Conservation (phyloP, 2,888 invertebrate genomes). For the Aromia moschata region DNA sequence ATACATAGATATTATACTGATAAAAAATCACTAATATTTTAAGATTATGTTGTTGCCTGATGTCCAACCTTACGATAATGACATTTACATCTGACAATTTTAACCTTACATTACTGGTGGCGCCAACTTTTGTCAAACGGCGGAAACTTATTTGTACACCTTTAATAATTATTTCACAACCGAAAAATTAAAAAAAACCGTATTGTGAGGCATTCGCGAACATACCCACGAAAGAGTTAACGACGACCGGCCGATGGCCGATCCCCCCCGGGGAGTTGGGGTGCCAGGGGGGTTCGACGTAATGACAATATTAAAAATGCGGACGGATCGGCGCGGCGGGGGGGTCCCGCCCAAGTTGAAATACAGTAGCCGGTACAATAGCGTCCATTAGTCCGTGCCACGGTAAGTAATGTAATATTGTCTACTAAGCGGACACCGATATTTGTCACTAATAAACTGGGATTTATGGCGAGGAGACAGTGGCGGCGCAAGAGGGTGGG, state of each 20-base stretch:
- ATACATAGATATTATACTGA: too few relatives aligned
- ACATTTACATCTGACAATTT: too few relatives aligned
- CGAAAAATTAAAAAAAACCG: neutral
- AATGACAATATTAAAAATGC: constrained; percentile 60
- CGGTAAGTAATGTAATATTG: constrained; percentile 57
- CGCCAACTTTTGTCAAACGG: too few relatives aligned
- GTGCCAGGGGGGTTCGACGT: constrained; percentile 46
- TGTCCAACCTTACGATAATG: too few relatives aligned
- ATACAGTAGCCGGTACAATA: constrained; percentile 62
- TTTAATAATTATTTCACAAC: too few relatives aligned
- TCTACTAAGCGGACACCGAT: constrained; percentile 51
- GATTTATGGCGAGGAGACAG: constrained; percentile 38
- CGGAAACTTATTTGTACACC: too few relatives aligned
- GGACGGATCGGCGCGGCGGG: constrained; percentile 50
- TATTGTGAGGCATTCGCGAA: neutral
- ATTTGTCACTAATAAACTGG: constrained; percentile 52
- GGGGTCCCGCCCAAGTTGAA: constrained; percentile 59
- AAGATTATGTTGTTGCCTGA: too few relatives aligned
- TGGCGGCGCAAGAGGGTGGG: neutral
- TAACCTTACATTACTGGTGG: too few relatives aligned
- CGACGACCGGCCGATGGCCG: too few relatives aligned
- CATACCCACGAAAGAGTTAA: neutral
- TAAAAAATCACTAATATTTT: too few relatives aligned
- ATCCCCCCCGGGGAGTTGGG: too few relatives aligned
- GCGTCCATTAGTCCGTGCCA: constrained; percentile 55